Base-by-base conservation (phyloP, 2,888 invertebrate species). In the Serrognathus titanus region DNA sequence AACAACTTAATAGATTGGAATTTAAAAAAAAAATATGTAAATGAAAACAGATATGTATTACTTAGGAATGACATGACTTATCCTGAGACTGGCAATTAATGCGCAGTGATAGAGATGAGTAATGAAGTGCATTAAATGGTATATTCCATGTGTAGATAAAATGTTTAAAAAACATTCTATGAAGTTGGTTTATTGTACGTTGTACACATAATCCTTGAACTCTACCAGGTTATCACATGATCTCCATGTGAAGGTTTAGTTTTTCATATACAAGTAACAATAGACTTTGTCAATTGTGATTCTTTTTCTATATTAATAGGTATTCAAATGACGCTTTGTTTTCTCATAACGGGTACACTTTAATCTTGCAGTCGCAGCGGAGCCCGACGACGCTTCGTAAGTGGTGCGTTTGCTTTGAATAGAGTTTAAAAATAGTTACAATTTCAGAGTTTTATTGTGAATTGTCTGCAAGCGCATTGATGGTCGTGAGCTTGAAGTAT, bases 361-460 rank as follows among this genome's bases (percentile, higher is more conserved):
- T 43, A 16, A 43, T 43, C 43, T 43, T 11, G 43, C 43, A 43
- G 43, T 43, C 43, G 43, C 20, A 43, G 43, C 12, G 16, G 20
- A 43, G 43, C 43, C 16, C 43, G 43, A 10, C 16, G 43, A 16
- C 43, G 43, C 16, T 43, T 6, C 7, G 43, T 43, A 16, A 10
- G 43, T 43, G 16, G 43, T 16, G 43, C 43, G 16, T 20, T 10
- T 31, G 24, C 24, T 31, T 31, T 31, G 24, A 31, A 31, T 31
- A 31, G 13, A 10, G 43, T 43, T 43, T 43, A 43, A 43, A 43
- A 43, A 43, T 43, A 43, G 43, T 43, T 40, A 40, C 40, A 13
- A 40, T 9, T 40, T 40, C 40, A 13, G n/a, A n/a, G 13, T 40
- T 40, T 40, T 40, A 40, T 13, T 40, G 11, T 40, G 11, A 13